phyloP scores from a whole-genome alignment of 2,113 vertebrate species.

The Saguinus imperator region DNA sequence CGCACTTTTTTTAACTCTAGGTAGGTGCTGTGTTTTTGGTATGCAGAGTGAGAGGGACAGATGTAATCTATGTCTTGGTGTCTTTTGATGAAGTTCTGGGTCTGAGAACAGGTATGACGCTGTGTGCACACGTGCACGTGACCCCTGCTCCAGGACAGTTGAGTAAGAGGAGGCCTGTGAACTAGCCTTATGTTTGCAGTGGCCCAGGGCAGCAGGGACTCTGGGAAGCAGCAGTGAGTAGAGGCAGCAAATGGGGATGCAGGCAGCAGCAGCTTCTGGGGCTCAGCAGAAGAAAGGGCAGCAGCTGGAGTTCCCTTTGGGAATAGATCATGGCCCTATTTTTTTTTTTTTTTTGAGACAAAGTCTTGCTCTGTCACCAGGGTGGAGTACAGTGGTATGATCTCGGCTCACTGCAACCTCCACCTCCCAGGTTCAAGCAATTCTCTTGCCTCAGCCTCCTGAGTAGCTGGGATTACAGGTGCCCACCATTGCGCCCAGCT shows the following conservation, averaged over 20 bases:
- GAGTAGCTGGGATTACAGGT: too few species aligned
- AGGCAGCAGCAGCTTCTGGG: background rate
- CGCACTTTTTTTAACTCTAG: background rate
- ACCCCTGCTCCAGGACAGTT: background rate
- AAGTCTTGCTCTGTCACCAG: too few species aligned
- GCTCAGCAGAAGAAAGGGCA: background rate
- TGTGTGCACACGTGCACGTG: accelerated
- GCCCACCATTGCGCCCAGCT: too few species aligned
- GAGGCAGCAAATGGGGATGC: accelerated
- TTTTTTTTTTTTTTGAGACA: too few species aligned
- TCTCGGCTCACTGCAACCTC: too few species aligned
- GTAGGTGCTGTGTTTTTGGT: background rate
- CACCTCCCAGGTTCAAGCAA: too few species aligned
- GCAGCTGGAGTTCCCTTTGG: background rate
- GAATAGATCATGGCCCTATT: background rate
- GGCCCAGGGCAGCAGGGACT: background rate
- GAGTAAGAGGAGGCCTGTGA: background rate
- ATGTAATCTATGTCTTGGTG: accelerated
- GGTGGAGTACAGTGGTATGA: too few species aligned
- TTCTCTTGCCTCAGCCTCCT: too few species aligned
- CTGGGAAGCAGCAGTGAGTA: background rate
- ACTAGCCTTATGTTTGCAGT: background rate
- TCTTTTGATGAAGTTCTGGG: background rate
- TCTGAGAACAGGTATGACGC: background rate
- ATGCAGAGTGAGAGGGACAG: background rate